Conservation (phyloP, 2,888 invertebrate species). For the Oxycera nigricornis region DNA sequence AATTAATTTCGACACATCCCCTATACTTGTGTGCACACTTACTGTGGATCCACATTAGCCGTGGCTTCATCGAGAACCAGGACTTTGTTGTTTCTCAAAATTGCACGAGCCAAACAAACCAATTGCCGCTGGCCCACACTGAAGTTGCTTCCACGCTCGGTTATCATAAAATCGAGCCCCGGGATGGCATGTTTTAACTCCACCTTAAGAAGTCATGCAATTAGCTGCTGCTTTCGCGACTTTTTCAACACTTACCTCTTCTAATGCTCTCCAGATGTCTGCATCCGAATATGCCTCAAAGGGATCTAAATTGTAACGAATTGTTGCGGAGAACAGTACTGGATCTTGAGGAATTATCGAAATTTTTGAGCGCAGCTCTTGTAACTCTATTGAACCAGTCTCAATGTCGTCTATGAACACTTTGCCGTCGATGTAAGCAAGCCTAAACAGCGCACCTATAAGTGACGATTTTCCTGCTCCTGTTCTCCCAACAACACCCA, state of each 20-base stretch:
- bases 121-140: constrained; percentile 74
- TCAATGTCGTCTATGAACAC: constrained; percentile 77
- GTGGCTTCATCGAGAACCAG: constrained; percentile 75
- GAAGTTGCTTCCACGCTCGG: constrained; percentile 68
- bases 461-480: constrained; percentile 85
- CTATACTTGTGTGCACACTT: constrained; percentile 46
- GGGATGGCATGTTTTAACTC: constrained; percentile 64
- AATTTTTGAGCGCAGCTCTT: constrained; percentile 64
- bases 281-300: constrained; percentile 60
- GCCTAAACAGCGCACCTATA: constrained; percentile 78
- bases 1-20: neutral
- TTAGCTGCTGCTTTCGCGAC: no score
- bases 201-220: constrained; percentile 57
- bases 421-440: constrained; percentile 74
- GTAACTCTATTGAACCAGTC: constrained; percentile 64
- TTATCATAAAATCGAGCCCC: constrained; percentile 65
- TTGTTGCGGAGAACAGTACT: constrained; percentile 66
- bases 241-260: constrained; percentile 52
- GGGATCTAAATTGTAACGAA: constrained; percentile 72
- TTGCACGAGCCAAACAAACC: constrained; percentile 72
- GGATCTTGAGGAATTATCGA: constrained; percentile 69
- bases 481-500: constrained; percentile 83
- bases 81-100: constrained; percentile 69
- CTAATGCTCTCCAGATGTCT: constrained; percentile 58
- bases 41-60: constrained; percentile 73